Conservation (phyloP, 1,140 invertebrate genomes). For the Bombus ignitus region DNA sequence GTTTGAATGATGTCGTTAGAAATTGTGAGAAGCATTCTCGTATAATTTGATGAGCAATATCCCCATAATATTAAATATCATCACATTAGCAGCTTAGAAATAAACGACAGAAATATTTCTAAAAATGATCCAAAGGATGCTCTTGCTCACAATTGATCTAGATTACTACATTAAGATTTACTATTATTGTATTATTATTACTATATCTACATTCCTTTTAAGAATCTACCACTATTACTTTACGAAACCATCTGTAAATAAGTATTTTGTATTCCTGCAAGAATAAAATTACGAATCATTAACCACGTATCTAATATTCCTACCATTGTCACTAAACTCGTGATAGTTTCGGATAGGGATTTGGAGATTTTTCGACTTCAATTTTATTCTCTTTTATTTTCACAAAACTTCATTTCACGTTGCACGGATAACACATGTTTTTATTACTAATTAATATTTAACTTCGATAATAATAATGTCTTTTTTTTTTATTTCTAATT, state of each 20-base stretch:
- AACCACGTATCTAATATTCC: constrained; percentile 62
- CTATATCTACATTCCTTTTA: constrained; percentile 76
- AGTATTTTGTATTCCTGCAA: constrained; percentile 80
- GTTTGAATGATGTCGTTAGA: constrained; percentile 42
- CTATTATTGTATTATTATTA: constrained; percentile 75
- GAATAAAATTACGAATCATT: constrained; percentile 73
- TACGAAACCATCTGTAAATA: constrained; percentile 80
- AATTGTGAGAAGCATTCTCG: constrained; percentile 57
- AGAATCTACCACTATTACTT: constrained; percentile 78
- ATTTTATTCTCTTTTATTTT: constrained; percentile 10
- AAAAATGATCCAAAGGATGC: constrained; percentile 73
- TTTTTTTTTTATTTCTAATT: not conserved
- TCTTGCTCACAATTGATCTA: constrained; percentile 77
- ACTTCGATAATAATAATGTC: not conserved
- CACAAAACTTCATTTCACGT: not conserved
- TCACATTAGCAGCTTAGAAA: constrained; percentile 69
- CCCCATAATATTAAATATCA: constrained; percentile 61
- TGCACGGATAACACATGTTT: constrained; percentile 14
- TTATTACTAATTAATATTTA: not conserved
- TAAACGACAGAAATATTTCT: constrained; percentile 68
- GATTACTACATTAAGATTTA: constrained; percentile 74
- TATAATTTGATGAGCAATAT: constrained; percentile 61
- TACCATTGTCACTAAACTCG: not conserved
- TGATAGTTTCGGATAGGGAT: not conserved
- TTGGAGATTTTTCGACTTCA: not conserved